These are phyloP conservation scores for Cosmia pyralina DNA, from an alignment of 2,888 invertebrate species.

Conservation along the genomic window DNA sequence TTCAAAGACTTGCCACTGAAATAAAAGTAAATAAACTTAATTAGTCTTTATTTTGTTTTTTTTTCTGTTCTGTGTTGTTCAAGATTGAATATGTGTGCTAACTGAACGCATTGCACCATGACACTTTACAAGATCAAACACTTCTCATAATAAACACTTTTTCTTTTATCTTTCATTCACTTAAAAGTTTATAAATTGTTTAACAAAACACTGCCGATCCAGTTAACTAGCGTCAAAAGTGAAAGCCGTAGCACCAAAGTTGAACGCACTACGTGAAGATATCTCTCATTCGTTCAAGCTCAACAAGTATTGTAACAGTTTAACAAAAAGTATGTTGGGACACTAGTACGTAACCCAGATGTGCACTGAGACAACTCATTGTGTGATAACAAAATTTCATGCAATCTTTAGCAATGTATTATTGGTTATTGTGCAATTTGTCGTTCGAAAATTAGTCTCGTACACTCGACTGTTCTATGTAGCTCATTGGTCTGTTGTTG, in stretches of 20 bases:
- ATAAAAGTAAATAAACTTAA: constrained; percentile 48
- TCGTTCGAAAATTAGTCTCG: constrained; percentile 41
- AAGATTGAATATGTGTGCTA: neutral
- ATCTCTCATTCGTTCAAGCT: constrained; percentile 70
- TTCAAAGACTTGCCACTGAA: constrained; percentile 77
- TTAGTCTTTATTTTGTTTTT: neutral
- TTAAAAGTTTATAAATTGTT: constrained; percentile 24
- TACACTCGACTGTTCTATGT: constrained; percentile 24
- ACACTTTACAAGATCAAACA: neutral
- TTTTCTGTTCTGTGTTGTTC: neutral
- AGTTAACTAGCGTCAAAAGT: constrained; percentile 76
- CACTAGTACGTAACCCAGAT: constrained; percentile 73
- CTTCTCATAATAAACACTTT: neutral
- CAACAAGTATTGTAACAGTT: constrained; percentile 67
- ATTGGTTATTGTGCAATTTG: constrained; percentile 54
- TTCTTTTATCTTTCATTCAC: neutral
- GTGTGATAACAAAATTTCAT: constrained; percentile 61
- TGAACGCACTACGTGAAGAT: constrained; percentile 75
- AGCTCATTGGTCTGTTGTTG: constrained; percentile 42
- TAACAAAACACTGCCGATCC: constrained; percentile 52
- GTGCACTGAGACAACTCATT: constrained; percentile 69
- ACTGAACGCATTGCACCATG: neutral
- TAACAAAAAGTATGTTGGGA: constrained; percentile 72
- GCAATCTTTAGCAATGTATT: constrained; percentile 60
- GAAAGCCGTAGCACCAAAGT: constrained; percentile 79